phyloP scores from a whole-genome alignment of 2,113 vertebrate species.

The Alces alces region DNA sequence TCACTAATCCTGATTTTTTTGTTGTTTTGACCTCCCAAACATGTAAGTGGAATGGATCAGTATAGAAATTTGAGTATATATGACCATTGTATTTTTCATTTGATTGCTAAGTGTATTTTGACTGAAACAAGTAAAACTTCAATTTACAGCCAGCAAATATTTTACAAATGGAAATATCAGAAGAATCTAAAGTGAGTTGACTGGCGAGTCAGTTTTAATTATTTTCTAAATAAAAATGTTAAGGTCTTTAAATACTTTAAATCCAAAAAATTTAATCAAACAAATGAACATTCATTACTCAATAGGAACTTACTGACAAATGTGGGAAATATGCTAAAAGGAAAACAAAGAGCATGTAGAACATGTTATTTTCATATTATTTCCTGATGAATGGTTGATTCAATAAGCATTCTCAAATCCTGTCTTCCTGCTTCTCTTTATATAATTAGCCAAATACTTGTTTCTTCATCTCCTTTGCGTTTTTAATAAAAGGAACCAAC shows the following conservation, averaged over 20 bases:
- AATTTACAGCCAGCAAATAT: background rate
- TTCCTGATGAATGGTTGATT: conserved; percentile 13
- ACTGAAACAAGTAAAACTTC: background rate
- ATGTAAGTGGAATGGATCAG: background rate
- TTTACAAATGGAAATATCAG: conserved; percentile 6
- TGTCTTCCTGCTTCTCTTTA: background rate
- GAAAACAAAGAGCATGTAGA: conserved; percentile 31
- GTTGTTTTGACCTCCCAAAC: background rate
- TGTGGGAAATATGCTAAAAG: background rate
- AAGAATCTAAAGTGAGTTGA: conserved; percentile 3
- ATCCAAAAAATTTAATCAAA: background rate
- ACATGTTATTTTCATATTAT: background rate
- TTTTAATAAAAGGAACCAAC: background rate
- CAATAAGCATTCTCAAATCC: background rate
- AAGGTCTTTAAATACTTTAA: background rate
- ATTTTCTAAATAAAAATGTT: background rate
- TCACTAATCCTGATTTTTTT: background rate
- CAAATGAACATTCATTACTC: conserved; percentile 1
- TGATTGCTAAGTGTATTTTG: background rate
- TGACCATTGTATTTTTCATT: background rate
- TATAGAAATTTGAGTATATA: background rate
- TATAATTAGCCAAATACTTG: background rate
- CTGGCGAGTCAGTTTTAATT: background rate
- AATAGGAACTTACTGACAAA: conserved; percentile 4
- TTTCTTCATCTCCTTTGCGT: background rate